Percentiles rank a stretch among this genome's conserved stretches.
Evolutionary conservation across 2,113 vertebrate species (phyloP).

Genomic region (Osmerus mordax): DNA sequence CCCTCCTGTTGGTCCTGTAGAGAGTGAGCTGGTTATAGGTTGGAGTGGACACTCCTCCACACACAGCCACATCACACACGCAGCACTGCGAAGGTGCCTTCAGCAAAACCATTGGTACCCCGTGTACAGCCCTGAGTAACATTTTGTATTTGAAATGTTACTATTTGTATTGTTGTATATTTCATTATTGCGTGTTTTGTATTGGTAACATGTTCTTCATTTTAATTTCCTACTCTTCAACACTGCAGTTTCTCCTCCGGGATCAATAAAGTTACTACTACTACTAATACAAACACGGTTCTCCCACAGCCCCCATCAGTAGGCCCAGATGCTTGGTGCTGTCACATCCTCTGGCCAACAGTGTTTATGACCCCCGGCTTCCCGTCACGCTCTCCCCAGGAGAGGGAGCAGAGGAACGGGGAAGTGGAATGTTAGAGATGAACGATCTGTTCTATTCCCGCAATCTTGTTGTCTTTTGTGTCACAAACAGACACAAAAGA

Average conservation of each 20-base stretch:
- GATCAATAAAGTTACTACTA: too few relatives aligned
- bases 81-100: neutral
- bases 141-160: constrained; percentile 33
- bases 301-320: too few relatives aligned
- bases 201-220: too few relatives aligned
- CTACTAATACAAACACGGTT: too few relatives aligned
- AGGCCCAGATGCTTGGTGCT: neutral
- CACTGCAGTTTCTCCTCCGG: too few relatives aligned
- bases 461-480: too few relatives aligned
- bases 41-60: constrained; percentile 2
- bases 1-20: constrained; percentile 16
- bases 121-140: constrained; percentile 20
- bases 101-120: neutral
- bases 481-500: too few relatives aligned
- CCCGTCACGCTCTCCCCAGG: constrained; percentile 28
- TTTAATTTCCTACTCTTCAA: too few relatives aligned
- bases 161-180: constrained; percentile 12
- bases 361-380: constrained; percentile 28
- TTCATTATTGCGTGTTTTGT: neutral
- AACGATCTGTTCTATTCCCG: too few relatives aligned
- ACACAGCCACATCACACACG: constrained; percentile 3
- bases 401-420: neutral
- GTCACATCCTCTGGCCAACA: constrained; percentile 38
- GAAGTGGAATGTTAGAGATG: too few relatives aligned
- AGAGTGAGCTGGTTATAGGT: constrained; percentile 18